Base-by-base conservation (phyloP, 2,888 invertebrate genomes). In the Sphaeridia pumilis region DNA sequence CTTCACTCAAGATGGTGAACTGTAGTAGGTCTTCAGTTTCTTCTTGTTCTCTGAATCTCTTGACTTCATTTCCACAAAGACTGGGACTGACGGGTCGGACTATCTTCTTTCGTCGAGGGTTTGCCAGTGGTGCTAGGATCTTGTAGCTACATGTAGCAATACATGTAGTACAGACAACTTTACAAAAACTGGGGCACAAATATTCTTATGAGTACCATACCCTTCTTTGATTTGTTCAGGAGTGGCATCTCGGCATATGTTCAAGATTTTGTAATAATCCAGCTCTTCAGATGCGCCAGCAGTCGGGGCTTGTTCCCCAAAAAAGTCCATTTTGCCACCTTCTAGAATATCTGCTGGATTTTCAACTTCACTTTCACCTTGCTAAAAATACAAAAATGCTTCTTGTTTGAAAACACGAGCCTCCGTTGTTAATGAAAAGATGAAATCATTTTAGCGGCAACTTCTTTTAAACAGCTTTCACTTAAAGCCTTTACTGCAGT, bases 261-360 rank as follows among this genome's bases (percentile, higher is more conserved):
- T 80, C 38, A 88, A 71, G 58, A 85, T 78, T 2, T 81, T 80
- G 68, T 87, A 88, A 70, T 85, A 88, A 70, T 88, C 84, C 56
- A 83, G 74, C 54, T 36, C 43, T n/a, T n/a, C n/a, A n/a, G n/a
- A n/a, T n/a, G n/a, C n/a, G n/a, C n/a, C n/a, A n/a, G n/a, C n/a
- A n/a, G n/a, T n/a, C n/a, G n/a, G n/a, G n/a, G n/a, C n/a, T n/a
- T n/a, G n/a, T n/a, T n/a, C n/a, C n/a, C n/a, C n/a, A n/a, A n/a
- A n/a, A n/a, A n/a, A n/a, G n/a, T n/a, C n/a, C n/a, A n/a, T n/a
- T n/a, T n/a, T n/a, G n/a, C n/a, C n/a, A n/a, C n/a, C n/a, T n/a
- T n/a, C n/a, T n/a, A n/a, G n/a, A n/a, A n/a, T n/a, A n/a, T n/a
- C n/a, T n/a, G n/a, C n/a, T n/a, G n/a, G n/a, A n/a, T n/a, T n/a